Evolutionary conservation across 1,140 invertebrate species (phyloP).

Genomic region (Calosoma granatense): DNA sequence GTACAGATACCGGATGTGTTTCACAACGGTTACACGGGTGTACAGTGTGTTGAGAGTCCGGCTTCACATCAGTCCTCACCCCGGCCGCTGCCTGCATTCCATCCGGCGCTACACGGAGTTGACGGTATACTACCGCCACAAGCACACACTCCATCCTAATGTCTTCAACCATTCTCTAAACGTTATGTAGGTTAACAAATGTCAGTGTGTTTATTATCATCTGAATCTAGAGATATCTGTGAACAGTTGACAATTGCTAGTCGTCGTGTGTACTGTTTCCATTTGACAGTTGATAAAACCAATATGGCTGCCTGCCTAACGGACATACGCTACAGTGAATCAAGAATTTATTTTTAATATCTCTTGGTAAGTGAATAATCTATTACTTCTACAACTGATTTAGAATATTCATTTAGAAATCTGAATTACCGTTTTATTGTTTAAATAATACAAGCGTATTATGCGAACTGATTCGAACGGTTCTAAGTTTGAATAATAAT

Average conservation of each 20-base stretch:
- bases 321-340: too few species aligned
- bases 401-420: too few species aligned
- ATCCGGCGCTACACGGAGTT: background rate
- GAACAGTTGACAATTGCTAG: background rate
- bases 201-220: background rate
- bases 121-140: background rate
- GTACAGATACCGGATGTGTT: slow-evolving; percentile 21
- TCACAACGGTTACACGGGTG: background rate
- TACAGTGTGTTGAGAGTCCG: background rate
- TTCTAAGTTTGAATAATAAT: too few species aligned
- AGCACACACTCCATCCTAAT: background rate
- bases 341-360: too few species aligned
- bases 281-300: too few species aligned
- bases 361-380: too few species aligned
- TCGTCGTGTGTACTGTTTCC: background rate
- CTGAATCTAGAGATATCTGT: background rate
- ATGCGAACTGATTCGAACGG: too few species aligned
- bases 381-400: too few species aligned
- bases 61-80: background rate
- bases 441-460: too few species aligned
- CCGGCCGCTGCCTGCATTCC: background rate
- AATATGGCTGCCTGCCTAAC: too few species aligned
- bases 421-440: too few species aligned
- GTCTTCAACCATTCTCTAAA: background rate
- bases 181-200: background rate